Base-by-base conservation (phyloP, 1,140 invertebrate genomes). In the Aricia agestis region DNA sequence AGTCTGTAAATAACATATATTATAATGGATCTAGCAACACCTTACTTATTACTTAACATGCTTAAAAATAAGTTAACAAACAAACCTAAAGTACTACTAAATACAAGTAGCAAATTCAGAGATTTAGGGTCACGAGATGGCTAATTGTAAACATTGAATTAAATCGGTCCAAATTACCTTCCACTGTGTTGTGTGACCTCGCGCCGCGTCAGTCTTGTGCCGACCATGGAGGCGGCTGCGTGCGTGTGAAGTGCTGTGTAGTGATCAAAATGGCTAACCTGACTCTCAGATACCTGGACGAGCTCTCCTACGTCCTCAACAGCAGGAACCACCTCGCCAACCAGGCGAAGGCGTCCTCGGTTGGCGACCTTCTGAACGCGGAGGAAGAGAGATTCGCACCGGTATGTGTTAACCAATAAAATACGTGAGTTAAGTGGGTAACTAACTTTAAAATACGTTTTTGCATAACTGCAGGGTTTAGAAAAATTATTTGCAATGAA, bases 241-340 rank as follows among this genome's bases (percentile, higher is more conserved):
- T 25, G 59, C 59, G 74, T 85, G 85, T 85, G 79, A 83, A 78
- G 72, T 65, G 78, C 76, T 68, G 80, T 83, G 78, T 67, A 77
- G 82, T 83, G 81, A 76, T 72, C 67, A 81, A 32, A 80, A 91
- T 91, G 89, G 89, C 89, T 15, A 90, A 90, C 77, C 76, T 92
- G 74, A 88, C 90, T 68, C 75, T 92, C 41, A 78, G 88, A 45
- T 92, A 92, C 81, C 82, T 92, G 86, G 91, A 92, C 82, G 91
- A 92, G 79, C 76, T 92, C 74, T 91, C 90, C 17, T 88, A 86
- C 71, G 91, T 92, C 52, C 78, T 92, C 79, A 89, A 90, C 68
- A 85, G 79, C 73, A 78, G 91, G 70, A 78, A 83, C 76, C 86
- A 89, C 66, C 75, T 89, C 36, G 78, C 87, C 67, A 82, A 71